Evolutionary conservation across 1,140 invertebrate genomes (phyloP), one percentile per base, ranked within the genome.

Genomic region (Temnothorax longispinosus): DNA sequence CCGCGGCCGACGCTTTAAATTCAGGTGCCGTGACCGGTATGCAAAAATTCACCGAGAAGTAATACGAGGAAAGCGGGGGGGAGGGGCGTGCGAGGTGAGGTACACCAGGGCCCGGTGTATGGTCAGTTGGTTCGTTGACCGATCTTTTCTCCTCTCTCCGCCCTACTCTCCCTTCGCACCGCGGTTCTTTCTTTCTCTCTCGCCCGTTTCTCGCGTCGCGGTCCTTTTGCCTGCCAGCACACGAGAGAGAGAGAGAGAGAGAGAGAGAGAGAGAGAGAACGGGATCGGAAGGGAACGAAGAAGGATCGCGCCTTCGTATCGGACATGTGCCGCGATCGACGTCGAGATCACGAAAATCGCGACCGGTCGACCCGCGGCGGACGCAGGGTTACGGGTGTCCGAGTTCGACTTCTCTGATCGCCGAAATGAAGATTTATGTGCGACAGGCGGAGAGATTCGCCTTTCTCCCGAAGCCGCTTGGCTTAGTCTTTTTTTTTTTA

Each of bases 61-160:
- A 65, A 87, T 54, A 75, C 32, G 35, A 32, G n/a, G 27, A 60
- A 75, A 72, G 64, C 32, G 58, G 54, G 64, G 54, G 74, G n/a
- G 27, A 47, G 77, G n/a, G n/a, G 11, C 44, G 35, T 18, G 11
- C 67, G 56, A 58, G 21, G 76, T 80, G 85, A 69, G 71, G 62
- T 75, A 32, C 75, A 47, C 18, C 35, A 56, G 52, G 84, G 64
- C 62, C 87, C 69, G 35, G 47, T 77, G 75, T 50, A 82, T 86
- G 84, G 92, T 92, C 92, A 91, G 78, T 89, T 84, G 80, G 92
- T 92, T 93, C 92, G 75, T 92, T 91, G 92, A 93, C 92, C 92
- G 87, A 88, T 88, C 88, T 86, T 77, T 88, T 76, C 67, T 82
- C 64, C 86, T 88, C 54, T 64, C 64, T 87, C 21, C 54, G 78